phyloP scores from a whole-genome alignment of 2,113 vertebrate genomes.

The Mustela lutreola region DNA sequence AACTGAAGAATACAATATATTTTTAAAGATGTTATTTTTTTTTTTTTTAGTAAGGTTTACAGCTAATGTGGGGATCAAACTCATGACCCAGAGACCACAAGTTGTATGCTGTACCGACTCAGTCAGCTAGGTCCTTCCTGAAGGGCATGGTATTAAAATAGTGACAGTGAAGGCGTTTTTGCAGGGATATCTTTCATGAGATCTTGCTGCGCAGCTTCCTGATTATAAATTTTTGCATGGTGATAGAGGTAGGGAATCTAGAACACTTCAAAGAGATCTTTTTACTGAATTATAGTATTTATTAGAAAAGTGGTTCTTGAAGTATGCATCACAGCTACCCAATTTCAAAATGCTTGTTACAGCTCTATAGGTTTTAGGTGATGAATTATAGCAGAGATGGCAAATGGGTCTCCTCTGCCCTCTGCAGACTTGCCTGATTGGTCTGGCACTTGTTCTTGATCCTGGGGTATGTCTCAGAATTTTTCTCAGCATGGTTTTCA shows the following conservation, averaged over 20 bases:
- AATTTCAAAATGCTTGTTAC: conserved; percentile 35
- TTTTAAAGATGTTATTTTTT: background rate
- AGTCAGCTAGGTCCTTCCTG: background rate
- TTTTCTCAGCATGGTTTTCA: background rate
- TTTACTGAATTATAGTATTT: background rate
- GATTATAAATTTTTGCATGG: conserved; percentile 18
- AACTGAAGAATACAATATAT: background rate
- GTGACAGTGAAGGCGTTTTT: background rate
- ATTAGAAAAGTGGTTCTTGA: background rate
- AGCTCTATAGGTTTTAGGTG: background rate
- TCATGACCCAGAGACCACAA: background rate
- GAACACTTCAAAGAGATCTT: background rate
- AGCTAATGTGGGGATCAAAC: background rate
- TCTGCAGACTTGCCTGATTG: background rate
- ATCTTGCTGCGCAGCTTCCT: background rate
- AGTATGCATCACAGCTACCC: background rate
- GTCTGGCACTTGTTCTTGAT: background rate
- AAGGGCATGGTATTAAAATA: background rate
- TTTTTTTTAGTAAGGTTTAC: background rate
- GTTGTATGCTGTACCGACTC: background rate
- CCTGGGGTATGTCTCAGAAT: background rate
- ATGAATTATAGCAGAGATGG: background rate
- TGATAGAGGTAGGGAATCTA: conserved; percentile 8
- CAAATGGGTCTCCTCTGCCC: background rate
- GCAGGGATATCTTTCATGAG: background rate